Evolutionary conservation across 2,888 invertebrate genomes (phyloP).

Genomic region (Cryptocephalus primarius): DNA sequence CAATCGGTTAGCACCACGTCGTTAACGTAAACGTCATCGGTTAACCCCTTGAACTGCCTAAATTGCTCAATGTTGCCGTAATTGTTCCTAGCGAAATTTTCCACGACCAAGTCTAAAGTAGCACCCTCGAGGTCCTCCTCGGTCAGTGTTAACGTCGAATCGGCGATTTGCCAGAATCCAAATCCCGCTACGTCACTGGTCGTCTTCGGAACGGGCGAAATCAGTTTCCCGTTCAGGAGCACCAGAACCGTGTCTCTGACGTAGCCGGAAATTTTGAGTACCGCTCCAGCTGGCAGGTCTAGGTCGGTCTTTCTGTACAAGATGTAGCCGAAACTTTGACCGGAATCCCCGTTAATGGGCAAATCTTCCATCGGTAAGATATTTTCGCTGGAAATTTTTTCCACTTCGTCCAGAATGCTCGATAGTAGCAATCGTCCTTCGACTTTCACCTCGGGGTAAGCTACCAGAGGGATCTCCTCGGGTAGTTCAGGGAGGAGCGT

Average conservation of each 20-base stretch:
- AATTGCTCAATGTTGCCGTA: conserved; percentile 34
- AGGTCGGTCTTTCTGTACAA: conserved; percentile 36
- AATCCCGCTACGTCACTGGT: conserved; percentile 29
- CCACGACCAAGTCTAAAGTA: conserved; percentile 41
- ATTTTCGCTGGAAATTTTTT: conserved; percentile 8
- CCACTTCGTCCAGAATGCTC: conserved; percentile 5
- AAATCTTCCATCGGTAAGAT: conserved; percentile 28
- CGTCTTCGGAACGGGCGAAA: conserved; percentile 25
- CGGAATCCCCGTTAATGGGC: conserved; percentile 33
- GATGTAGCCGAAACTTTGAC: conserved; percentile 46
- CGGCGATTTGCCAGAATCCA: conserved; percentile 34
- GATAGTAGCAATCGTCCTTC: conserved; percentile 4
- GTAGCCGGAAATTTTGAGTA: conserved; percentile 28
- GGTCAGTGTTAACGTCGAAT: conserved; percentile 19
- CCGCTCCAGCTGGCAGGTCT: conserved; percentile 18
- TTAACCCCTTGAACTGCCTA: conserved; percentile 26
- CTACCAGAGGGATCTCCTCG: neutral
- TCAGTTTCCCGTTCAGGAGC: conserved; percentile 33
- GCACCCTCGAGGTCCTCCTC: conserved; percentile 16
- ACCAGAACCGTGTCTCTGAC: conserved; percentile 41
- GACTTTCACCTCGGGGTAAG: conserved; percentile 5
- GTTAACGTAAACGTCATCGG: conserved; percentile 29
- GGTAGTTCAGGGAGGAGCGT: conserved; percentile 5
- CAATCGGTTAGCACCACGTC: conserved; percentile 8
- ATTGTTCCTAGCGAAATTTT: conserved; percentile 77